Base-by-base conservation (phyloP, 1,140 invertebrate species). In the Harlomillsia oculata region DNA sequence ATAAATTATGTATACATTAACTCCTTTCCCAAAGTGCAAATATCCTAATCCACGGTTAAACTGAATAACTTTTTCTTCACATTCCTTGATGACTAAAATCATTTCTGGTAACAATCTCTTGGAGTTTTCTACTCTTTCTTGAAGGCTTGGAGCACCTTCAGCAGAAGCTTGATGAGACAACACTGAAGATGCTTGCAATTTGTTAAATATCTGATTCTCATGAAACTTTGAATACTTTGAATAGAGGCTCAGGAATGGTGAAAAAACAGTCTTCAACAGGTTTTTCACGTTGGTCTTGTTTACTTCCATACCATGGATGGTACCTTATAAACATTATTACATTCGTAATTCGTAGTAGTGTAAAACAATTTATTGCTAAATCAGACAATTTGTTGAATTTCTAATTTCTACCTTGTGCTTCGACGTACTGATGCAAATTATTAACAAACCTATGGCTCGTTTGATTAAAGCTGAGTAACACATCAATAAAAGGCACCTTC, bases 11-110 rank as follows among this genome's bases (percentile, higher is more conserved):
- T 37, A 53, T 53, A 65, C 63, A 54, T 53, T 62, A n/a, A 65
- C 16, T 5, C 63, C 63, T 26, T 58, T 53, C 2, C 56, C 59
- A 62, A 65, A 65, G 30, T 62, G 57, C 6, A 62, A 29, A 28
- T 65, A 65, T 1, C 59, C 63, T 29, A 59, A 59, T 26, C 59
- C 63, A 18, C 41, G 48, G 34, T 65, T 65, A 39, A 65, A 62
- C 16, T 54, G 18, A 11, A 41, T 51, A n/a, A 65, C 60, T 57
- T 60, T 62, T 30, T 65, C 63, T 29, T 65, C 63, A 9, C 56
- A 45, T 46, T 65, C 63, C 36, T 65, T 65, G 23, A 65, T 58
- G 28, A 41, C 52, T 13, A 65, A 39, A 32, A 62, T 60, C 9
- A 65, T 49, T 56, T 62, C 60, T 2, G 55, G 50, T 1, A 65